Conservation (phyloP, 2,888 invertebrate genomes). For the Anarsia innoxiella region DNA sequence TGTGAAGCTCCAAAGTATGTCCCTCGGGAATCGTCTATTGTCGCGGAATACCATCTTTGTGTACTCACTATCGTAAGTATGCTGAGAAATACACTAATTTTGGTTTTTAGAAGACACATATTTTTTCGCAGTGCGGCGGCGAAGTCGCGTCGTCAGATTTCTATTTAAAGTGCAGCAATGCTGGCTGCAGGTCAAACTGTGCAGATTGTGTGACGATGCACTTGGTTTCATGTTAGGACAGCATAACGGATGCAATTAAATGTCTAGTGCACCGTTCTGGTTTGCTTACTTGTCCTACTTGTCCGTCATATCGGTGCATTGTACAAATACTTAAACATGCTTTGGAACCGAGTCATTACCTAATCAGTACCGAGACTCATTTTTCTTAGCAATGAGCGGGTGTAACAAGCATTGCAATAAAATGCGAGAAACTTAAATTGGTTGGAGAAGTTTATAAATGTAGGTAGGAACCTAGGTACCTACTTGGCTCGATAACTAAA, state of each 20-base stretch:
- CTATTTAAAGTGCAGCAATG: slow-evolving; percentile 10
- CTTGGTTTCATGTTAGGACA: slow-evolving; percentile 31
- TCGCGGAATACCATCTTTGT: slow-evolving; percentile 44
- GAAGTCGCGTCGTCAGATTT: too few relatives aligned
- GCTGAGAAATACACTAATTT: slow-evolving; percentile 5
- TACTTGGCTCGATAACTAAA: too few relatives aligned
- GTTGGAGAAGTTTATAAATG: too few relatives aligned
- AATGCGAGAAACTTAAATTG: too few relatives aligned
- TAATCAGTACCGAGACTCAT: too few relatives aligned
- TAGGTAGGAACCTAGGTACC: too few relatives aligned
- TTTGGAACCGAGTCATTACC: too few relatives aligned
- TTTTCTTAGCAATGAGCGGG: too few relatives aligned
- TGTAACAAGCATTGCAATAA: too few relatives aligned
- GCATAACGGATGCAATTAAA: slow-evolving; percentile 55
- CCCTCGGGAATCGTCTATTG: slow-evolving; percentile 20
- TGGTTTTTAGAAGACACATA: not conserved
- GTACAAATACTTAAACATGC: slow-evolving; percentile 12
- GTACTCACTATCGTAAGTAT: slow-evolving; percentile 23
- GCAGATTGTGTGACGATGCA: slow-evolving; percentile 30
- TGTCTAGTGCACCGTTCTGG: slow-evolving; percentile 53
- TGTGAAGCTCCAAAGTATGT: not conserved
- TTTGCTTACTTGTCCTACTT: slow-evolving; percentile 43
- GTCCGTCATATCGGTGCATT: slow-evolving; percentile 12
- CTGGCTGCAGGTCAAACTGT: slow-evolving; percentile 23
- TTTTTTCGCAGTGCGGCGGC: too few relatives aligned